A percentile compares a stretch with the other conserved stretches of the same genome.
phyloP scores from a whole-genome alignment of 2,888 invertebrate species.

The Drosophila aldrichi region DNA sequence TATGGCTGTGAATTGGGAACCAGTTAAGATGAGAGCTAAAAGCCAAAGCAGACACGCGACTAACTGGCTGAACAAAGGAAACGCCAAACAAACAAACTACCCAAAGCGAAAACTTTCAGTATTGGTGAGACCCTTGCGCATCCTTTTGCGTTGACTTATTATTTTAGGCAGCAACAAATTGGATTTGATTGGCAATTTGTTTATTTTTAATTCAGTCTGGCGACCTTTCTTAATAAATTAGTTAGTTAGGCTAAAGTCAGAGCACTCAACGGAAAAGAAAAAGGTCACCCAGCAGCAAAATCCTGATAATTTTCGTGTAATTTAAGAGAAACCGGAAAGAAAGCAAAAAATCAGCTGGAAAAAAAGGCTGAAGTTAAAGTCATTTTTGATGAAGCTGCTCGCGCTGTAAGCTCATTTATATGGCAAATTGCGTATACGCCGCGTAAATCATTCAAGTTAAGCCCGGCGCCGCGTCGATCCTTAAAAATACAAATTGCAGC shows the following conservation, averaged over 20 bases:
- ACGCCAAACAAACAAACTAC: constrained; percentile 33
- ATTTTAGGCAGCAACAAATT: constrained; percentile 65
- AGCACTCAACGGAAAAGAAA: constrained; percentile 22
- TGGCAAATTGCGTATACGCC: constrained; percentile 50
- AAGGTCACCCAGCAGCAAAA: constrained; percentile 37
- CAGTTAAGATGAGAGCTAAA: not conserved
- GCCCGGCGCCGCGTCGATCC: constrained; percentile 33
- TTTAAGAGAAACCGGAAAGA: constrained; percentile 20
- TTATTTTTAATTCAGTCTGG: constrained; percentile 65
- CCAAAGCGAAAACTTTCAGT: constrained; percentile 34
- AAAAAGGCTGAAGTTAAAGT: constrained; percentile 3
- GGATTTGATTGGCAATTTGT: constrained; percentile 69
- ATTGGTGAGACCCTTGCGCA: constrained; percentile 9
- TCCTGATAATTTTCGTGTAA: constrained; percentile 54
- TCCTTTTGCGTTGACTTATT: constrained; percentile 49
- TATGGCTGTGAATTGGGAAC: not conserved
- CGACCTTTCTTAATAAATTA: constrained; percentile 60
- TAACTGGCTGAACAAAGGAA: constrained; percentile 26
- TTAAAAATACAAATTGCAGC: constrained; percentile 61
- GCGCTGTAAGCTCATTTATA: constrained; percentile 47
- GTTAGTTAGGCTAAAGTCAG: constrained; percentile 17
- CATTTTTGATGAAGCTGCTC: not conserved
- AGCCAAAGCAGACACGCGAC: not conserved
- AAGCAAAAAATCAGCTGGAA: not conserved
- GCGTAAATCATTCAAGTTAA: constrained; percentile 66